A percentile compares a stretch with the other conserved stretches of the same genome.
Conservation (phyloP, 2,797 vertebrate species). For the Gadopsis marmoratus region DNA sequence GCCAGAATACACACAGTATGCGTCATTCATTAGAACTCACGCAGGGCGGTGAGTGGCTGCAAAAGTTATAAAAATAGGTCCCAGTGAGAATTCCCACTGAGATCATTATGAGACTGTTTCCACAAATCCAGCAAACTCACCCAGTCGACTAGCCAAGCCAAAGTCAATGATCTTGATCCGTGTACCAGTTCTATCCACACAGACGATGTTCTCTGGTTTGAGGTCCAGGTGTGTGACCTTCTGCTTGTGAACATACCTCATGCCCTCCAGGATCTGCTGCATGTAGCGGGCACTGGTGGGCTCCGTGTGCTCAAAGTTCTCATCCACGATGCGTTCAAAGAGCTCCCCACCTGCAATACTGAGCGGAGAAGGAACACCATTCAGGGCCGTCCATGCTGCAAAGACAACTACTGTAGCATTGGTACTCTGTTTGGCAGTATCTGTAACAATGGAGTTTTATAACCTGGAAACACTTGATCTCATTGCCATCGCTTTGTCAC, state of each 20-base stretch:
- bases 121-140: constrained; percentile 73
- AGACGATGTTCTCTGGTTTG: constrained; percentile 93
- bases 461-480: neutral
- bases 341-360: constrained; percentile 92
- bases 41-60: neutral
- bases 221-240: constrained; percentile 89
- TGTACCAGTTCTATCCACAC: constrained; percentile 83
- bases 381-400: neutral
- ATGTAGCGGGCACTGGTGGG: constrained; percentile 88
- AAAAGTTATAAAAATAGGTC: neutral
- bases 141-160: constrained; percentile 87
- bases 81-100: neutral
- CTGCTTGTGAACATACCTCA: constrained; percentile 89
- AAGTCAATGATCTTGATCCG: constrained; percentile 92
- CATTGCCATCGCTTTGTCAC: neutral
- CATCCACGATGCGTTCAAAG: constrained; percentile 89
- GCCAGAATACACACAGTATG: constrained; percentile 5
- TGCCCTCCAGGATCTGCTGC: constrained; percentile 90
- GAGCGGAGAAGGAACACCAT: neutral
- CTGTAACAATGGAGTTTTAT: neutral
- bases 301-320: constrained; percentile 91
- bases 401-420: neutral
- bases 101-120: neutral
- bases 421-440: neutral
- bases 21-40: neutral